Evolutionary conservation across 2,797 vertebrate genomes (phyloP), one percentile per base, ranked within the genome.

Genomic region (Hemitrygon akajei): DNA sequence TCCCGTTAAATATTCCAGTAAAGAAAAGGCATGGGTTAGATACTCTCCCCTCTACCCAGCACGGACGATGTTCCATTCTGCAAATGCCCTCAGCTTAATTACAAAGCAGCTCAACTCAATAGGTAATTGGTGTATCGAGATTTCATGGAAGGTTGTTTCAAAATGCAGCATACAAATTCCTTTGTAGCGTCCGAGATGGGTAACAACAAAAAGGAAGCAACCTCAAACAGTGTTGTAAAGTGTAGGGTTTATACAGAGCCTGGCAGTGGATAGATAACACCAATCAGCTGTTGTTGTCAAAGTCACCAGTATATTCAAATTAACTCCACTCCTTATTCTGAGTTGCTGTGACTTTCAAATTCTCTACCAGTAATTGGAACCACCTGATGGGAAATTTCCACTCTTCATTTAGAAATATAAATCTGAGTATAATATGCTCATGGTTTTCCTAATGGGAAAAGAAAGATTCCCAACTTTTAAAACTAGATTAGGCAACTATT

Each of bases 161-260:
- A 18, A 69, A 34, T 89, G 86, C 86, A 34, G 18, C 16, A 69
- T 69, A 5, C 11, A 69, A 25, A 34, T 18, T n/a, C n/a, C n/a
- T 11, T 12, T 69, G 86, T 89, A 34, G 79, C 80, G 79, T 40
- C 75, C 20, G 18, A 37, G 60, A 69, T 89, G n/a, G 60, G n/a
- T 69, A 63, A 69, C 66, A 22, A 34, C 63, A 89, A 89, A 89
- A 89, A 69, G 60, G 69, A 37, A n/a, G 86, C 86, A 89, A 89
- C 34, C 63, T 89, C 63, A 89, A 89, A 89, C n/a, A 89, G n/a
- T 89, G 63, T 89, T 89, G 86, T 34, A 89, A 89, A 89, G 60
- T 89, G n/a, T 89, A 89, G 86, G 63, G 69, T 89, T 89, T 89
- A 69, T 89, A 69, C 86, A 89, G 30, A 66, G 60, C 86, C 86